Evolutionary conservation across 2,113 vertebrate genomes (phyloP), one percentile per base, ranked within the genome.

Genomic region (Talpa occidentalis): DNA sequence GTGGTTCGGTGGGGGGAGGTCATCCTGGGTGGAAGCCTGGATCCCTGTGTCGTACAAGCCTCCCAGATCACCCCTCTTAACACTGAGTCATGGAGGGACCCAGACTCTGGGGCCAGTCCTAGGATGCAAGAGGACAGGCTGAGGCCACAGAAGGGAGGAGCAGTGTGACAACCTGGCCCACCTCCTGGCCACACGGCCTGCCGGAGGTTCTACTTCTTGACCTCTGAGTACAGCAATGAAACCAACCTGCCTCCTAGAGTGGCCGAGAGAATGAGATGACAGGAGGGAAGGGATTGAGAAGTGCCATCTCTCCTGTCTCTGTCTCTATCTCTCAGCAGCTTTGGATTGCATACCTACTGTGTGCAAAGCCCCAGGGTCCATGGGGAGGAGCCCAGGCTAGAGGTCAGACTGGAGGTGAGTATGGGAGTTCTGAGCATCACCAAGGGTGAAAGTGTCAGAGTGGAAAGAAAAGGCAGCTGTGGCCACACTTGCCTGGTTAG

Each of bases 51-150:
- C 22, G 76, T 5, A 64, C 26, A 70, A 70, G 37, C 19, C 19
- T 95, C 85, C 21, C 28, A 4, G 28, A 10, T 40, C n/a, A 49
- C 37, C 42, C 21, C 44, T 73, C 72, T 69, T 86, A 86, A 94
- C 70, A 42, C 0, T 15, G 59, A 35, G n/a, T 66, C 17, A 42
- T 1, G 2, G 47, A 76, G 54, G 59, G 5, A 37, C 40, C 60
- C 9, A 5, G 47, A 37, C n/a, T 44, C n/a, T 44, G 19, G 8
- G 6, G 5, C 15, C 24, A 92, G 73, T 64, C 69, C 62, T 52
- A 64, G 16, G n/a, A 49, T 49, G n/a, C 30, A 70, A 1, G 4
- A 95, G 42, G n/a, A 81, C 1, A 59, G 21, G 6, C 32, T 42
- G 62, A 69, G 26, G 64, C 32, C 70, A 62, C 59, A 74, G 16